Conservation (phyloP, 1,140 invertebrate species). For the Trachelipus rathkii region DNA sequence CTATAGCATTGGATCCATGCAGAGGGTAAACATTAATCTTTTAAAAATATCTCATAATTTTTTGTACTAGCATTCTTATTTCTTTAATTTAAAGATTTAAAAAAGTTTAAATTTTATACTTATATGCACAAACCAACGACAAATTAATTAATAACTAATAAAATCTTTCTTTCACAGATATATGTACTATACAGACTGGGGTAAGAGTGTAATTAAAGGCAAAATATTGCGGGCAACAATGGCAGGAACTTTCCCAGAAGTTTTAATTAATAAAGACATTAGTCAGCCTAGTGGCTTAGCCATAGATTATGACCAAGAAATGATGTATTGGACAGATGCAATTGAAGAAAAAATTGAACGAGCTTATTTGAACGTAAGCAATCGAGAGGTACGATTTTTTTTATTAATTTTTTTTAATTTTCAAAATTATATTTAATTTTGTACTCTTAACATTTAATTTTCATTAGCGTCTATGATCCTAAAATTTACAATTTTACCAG, state of each 20-base stretch:
- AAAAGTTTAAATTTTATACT: not conserved
- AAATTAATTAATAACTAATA: not conserved
- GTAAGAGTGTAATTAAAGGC: constrained; percentile 81
- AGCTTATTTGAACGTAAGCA: constrained; percentile 77
- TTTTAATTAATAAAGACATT: constrained; percentile 83
- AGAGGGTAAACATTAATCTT: constrained; percentile 62
- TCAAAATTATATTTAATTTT: no score
- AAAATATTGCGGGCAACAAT: constrained; percentile 94
- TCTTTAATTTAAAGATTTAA: not conserved
- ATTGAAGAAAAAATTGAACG: constrained; percentile 95
- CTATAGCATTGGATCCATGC: constrained; percentile 95
- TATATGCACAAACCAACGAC: not conserved
- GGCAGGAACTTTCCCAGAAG: constrained; percentile 87
- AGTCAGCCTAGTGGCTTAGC: constrained; percentile 93
- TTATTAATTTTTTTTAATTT: not conserved
- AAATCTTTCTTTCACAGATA: constrained; percentile 25
- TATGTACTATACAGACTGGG: constrained; percentile 52
- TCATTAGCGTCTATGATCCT: no score
- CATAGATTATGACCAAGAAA: constrained; percentile 91
- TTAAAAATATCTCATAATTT: constrained; percentile 37
- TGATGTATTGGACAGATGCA: constrained; percentile 97
- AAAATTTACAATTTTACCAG: no score
- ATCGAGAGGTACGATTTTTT: constrained; percentile 56
- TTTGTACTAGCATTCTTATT: not conserved
- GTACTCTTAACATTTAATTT: no score